phyloP scores from a whole-genome alignment of 2,797 vertebrate genomes.

The Bufotes viridis region DNA sequence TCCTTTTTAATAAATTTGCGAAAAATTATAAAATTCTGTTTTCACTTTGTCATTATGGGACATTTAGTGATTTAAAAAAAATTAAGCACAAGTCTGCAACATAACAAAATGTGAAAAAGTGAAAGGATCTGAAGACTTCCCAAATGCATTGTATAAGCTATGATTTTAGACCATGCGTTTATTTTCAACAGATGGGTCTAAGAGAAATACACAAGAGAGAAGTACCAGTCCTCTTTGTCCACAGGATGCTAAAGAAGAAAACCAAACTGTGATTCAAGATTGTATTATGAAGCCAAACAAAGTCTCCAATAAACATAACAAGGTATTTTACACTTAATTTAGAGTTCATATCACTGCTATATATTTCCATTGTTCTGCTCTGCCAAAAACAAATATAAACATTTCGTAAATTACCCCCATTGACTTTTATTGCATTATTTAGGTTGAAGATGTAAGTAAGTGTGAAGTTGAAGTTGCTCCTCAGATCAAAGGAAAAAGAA shows the following conservation, averaged over 20 bases:
- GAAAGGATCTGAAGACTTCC: too few relatives aligned
- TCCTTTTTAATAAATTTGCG: too few relatives aligned
- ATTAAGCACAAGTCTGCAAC: too few relatives aligned
- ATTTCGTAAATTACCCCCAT: too few relatives aligned
- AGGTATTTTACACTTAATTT: background rate
- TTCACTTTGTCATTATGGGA: too few relatives aligned
- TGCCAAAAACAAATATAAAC: background rate
- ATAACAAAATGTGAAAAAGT: too few relatives aligned
- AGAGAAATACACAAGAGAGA: background rate
- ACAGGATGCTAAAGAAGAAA: background rate
- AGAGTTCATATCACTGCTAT: too few relatives aligned
- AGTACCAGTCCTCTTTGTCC: background rate
- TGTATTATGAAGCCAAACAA: background rate
- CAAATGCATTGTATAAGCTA: background rate
- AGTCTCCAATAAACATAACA: background rate
- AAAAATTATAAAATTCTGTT: too few relatives aligned
- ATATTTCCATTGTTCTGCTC: too few relatives aligned
- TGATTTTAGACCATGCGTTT: background rate
- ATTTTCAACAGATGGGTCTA: background rate
- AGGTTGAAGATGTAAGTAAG: constrained; percentile 12
- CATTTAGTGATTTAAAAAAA: too few relatives aligned
- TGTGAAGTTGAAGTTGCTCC: background rate
- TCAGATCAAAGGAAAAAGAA: background rate
- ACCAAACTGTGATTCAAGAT: background rate
- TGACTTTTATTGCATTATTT: background rate